A percentile compares a stretch with the other conserved stretches of the same genome.
Conservation (phyloP, 2,113 vertebrate species). For the Carassius gibelio region DNA sequence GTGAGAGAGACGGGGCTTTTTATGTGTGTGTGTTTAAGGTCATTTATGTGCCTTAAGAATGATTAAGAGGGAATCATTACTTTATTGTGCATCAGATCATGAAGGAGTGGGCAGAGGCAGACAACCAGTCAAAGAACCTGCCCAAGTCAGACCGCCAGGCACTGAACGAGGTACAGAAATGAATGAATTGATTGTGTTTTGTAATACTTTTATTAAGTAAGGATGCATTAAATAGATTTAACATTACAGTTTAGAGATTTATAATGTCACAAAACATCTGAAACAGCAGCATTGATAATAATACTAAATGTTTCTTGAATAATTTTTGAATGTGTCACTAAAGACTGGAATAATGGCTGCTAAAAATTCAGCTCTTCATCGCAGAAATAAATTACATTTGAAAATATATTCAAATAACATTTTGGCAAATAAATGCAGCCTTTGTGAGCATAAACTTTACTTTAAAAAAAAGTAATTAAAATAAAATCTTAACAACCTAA, state of each 20-base stretch:
- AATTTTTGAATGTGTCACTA: not conserved
- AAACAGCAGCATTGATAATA: not conserved
- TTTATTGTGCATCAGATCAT: constrained; percentile 72
- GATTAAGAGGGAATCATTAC: not conserved
- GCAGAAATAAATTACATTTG: not conserved
- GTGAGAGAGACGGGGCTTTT: constrained; percentile 62
- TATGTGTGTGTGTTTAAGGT: not conserved
- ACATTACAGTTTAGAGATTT: too few relatives aligned
- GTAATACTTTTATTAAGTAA: not conserved
- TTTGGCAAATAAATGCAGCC: not conserved
- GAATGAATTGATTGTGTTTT: not conserved
- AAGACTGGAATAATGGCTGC: not conserved
- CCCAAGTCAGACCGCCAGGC: constrained; percentile 86
- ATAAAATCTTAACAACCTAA: not conserved
- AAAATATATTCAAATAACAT: not conserved
- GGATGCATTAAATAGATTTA: not conserved
- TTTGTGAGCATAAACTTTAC: not conserved
- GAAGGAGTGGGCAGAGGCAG: constrained; percentile 89
- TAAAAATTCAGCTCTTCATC: not conserved
- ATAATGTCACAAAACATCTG: not conserved
- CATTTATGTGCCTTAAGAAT: not conserved
- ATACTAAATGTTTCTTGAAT: not conserved
- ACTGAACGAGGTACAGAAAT: constrained; percentile 79
- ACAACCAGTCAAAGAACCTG: constrained; percentile 88
- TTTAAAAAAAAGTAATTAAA: not conserved